Evolutionary conservation across 2,797 vertebrate genomes (phyloP), one percentile per base, ranked within the genome.

Genomic region (Crax fasciolata): DNA sequence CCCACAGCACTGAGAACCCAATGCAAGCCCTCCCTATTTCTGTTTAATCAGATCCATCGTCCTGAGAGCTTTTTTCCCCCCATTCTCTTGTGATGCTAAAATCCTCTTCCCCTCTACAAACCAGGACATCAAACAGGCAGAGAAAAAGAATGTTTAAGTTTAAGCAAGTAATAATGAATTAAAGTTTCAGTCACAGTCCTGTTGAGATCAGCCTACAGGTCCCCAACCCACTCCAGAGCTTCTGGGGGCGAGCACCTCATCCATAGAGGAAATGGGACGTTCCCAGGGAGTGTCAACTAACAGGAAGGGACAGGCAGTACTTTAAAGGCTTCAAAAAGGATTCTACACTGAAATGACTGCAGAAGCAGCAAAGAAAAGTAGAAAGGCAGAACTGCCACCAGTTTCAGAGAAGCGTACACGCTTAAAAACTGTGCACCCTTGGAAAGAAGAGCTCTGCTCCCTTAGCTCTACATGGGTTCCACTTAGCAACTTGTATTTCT

Each of bases 331-430:
- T 49, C 2, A 0, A 35, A 67, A 76, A 82, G 46, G 28, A 30
- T 2, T 30, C 44, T 63, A 43, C 57, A 35, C 43, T 70, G 51
- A 83, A 90, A 87, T 30, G 46, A 55, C 66, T 72, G 82, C 84
- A 65, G 43, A 83, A 77, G 87, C 91, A 95, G 87, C 95, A 48
- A 10, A 52, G 39, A 48, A 10, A 48, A 30, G 83, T 28, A 65
- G 58, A 78, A 82, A 9, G 24, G 21, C 67, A 71, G 71, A 84
- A 71, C 4, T 82, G 46, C 24, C 24, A 3, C 75, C 71, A 80
- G 35, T 39, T 84, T 44, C 55, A 84, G 89, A 87, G 14, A 0
- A 2, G 52, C 2, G 23, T 14, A 35, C 27, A n/a, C 3, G 19
- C 18, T 51, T 49, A 48, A 39, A 63, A 54, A 12, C 21, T 2